These are phyloP conservation scores for Polyergus mexicanus DNA, from an alignment of 1,140 invertebrate genomes.

Conservation along the genomic window DNA sequence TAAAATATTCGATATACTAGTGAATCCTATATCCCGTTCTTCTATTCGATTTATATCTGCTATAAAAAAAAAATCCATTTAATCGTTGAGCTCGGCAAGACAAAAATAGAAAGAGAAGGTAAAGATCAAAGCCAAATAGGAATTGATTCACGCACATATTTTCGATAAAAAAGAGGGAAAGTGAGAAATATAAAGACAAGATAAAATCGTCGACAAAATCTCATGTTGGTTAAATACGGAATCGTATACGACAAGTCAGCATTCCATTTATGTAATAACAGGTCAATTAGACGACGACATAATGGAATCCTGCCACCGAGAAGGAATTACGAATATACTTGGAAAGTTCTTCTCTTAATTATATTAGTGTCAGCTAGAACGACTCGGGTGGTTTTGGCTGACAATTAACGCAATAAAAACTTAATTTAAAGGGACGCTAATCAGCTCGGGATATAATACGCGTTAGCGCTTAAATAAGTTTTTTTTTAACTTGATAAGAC, in stretches of 20 bases:
- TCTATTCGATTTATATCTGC: slow-evolving; percentile 23
- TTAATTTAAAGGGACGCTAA: slow-evolving; percentile 64
- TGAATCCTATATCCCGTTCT: slow-evolving; percentile 13
- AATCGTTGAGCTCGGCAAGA: slow-evolving; percentile 9
- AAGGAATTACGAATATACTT: slow-evolving; percentile 18
- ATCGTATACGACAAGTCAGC: not conserved
- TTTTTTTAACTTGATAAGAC: not conserved
- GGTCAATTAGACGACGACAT: slow-evolving; percentile 28
- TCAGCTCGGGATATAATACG: slow-evolving; percentile 21
- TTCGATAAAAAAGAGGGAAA: not conserved
- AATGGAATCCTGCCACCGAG: not conserved
- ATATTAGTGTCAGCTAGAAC: slow-evolving; percentile 5
- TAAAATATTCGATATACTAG: not conserved
- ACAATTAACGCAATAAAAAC: slow-evolving; percentile 61
- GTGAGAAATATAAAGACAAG: not conserved
- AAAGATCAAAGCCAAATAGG: slow-evolving; percentile 7
- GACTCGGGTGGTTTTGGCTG: not conserved
- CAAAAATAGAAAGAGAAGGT: slow-evolving; percentile 24
- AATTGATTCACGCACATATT: not conserved
- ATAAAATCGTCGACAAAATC: slow-evolving; percentile 18
- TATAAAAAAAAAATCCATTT: slow-evolving; percentile 46
- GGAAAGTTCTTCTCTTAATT: slow-evolving; percentile 18
- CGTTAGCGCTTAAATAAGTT: slow-evolving; percentile 4
- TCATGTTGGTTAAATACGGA: not conserved
- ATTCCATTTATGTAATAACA: slow-evolving; percentile 33